Evolutionary conservation across 2,888 invertebrate species (phyloP).

Genomic region (Elgonia sp.): DNA sequence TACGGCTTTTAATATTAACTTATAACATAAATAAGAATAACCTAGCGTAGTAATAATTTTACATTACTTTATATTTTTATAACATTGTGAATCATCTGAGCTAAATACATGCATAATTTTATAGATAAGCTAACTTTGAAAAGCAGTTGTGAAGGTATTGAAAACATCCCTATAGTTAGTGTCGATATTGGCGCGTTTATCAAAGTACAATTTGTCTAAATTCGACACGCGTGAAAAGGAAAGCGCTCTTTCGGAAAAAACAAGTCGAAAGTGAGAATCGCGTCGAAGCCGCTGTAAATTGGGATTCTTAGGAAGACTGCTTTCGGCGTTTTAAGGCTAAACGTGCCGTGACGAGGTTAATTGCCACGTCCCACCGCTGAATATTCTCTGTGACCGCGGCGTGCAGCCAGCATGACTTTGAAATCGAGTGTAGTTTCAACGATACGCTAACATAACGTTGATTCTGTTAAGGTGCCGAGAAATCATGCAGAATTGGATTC

Average conservation of each 20-base stretch:
- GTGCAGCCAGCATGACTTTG: conserved; percentile 76
- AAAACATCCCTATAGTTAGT: conserved; percentile 7
- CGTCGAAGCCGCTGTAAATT: conserved; percentile 72
- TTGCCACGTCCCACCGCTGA: conserved; percentile 76
- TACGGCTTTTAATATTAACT: background rate
- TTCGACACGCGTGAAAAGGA: conserved; percentile 66
- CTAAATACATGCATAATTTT: no score
- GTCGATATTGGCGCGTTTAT: conserved; percentile 26
- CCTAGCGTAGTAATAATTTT: no score
- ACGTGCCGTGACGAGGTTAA: conserved; percentile 77
- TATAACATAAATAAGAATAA: no score
- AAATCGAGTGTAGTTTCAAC: conserved; percentile 71
- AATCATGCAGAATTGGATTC: conserved; percentile 64
- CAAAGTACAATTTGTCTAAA: conserved; percentile 17
- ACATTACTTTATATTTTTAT: no score
- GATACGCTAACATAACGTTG: conserved; percentile 72
- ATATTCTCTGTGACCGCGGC: conserved; percentile 76
- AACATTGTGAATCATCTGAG: no score
- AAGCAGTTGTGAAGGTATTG: background rate
- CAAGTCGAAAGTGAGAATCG: conserved; percentile 71
- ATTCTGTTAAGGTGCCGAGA: conserved; percentile 71
- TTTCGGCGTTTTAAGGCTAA: conserved; percentile 75
- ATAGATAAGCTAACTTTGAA: no score
- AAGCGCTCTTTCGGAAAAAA: conserved; percentile 62
- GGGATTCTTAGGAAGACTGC: conserved; percentile 73